Evolutionary conservation across 2,113 vertebrate species (phyloP), one percentile per base, ranked within the genome.

Genomic region (Corvus hawaiiensis): DNA sequence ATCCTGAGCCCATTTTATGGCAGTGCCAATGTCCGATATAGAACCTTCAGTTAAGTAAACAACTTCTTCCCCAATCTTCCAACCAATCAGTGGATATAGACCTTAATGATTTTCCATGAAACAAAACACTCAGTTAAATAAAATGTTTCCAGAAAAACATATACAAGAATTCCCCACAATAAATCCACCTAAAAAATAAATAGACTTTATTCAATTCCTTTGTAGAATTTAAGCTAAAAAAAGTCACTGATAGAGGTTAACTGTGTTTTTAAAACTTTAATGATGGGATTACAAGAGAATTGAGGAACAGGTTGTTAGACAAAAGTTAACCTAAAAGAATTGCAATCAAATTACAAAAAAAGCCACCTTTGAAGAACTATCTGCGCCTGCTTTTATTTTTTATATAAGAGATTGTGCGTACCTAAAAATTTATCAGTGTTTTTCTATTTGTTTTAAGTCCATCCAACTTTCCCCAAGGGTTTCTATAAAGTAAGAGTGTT

Each of bases 11-110:
- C 99, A 99, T 78, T 98, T 98, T 85, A 99, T 98, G 76, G 98
- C 97, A 5, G 98, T 98, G 41, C 99, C 99, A 0, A 99, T 98
- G 67, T 99, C 99, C 4, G 99, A 98, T 48, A 99, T 97, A 48
- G 98, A 99, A 71, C 99, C 98, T 98, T 99, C 99, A 19, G 99
- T 98, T 88, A 99, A 94, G 92, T 98, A 99, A 37, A 99, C 98
- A 91, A 99, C 88, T 94, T 99, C 99, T 52, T 98, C 87, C 16
- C 99, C 99, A 54, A 99, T 99, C 97, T 99, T 99, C 99, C 99
- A 99, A 13, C 99, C 99, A 74, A 99, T 98, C 86, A 99, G 49
- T 24, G 99, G 99, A 97, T 99, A 99, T 73, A 99, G 98, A 62
- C 98, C 99, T 99, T 88, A 88, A 44, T 95, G 76, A 81, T 73